A percentile compares a stretch with the other conserved stretches of the same genome.
These are phyloP conservation scores for Limnephilus rhombicus DNA, from an alignment of 2,888 invertebrate species.

Conservation along the genomic window DNA sequence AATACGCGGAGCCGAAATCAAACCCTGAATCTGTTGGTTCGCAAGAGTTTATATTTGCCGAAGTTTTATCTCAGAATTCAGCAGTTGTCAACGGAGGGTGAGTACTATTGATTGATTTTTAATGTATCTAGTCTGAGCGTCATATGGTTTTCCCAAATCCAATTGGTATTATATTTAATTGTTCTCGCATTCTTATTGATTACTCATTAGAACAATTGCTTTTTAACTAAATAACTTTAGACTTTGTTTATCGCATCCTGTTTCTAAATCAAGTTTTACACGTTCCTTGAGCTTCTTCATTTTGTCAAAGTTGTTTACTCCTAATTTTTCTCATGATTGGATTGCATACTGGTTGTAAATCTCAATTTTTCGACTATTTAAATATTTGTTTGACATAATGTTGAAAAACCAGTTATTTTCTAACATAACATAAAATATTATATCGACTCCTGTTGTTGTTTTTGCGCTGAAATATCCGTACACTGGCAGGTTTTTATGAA, in stretches of 20 bases:
- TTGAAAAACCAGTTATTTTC: background rate
- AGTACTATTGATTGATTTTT: slow-evolving; percentile 68
- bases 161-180: background rate
- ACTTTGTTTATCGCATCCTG: no score
- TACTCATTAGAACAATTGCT: no score
- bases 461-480: background rate
- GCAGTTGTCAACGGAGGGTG: slow-evolving; percentile 77
- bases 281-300: no score
- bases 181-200: background rate
- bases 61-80: slow-evolving; percentile 77
- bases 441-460: background rate
- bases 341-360: background rate
- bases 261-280: background rate
- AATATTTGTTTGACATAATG: background rate
- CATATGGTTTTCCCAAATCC: background rate
- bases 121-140: background rate
- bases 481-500: background rate
- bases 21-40: slow-evolving; percentile 59
- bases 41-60: slow-evolving; percentile 76
- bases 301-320: no score
- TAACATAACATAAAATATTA: background rate
- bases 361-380: background rate
- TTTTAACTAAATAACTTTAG: no score
- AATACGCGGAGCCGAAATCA: background rate
- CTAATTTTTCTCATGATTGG: background rate